These are phyloP conservation scores for Zaprionus tsacasi DNA, from an alignment of 1,140 invertebrate genomes.

Conservation along the genomic window DNA sequence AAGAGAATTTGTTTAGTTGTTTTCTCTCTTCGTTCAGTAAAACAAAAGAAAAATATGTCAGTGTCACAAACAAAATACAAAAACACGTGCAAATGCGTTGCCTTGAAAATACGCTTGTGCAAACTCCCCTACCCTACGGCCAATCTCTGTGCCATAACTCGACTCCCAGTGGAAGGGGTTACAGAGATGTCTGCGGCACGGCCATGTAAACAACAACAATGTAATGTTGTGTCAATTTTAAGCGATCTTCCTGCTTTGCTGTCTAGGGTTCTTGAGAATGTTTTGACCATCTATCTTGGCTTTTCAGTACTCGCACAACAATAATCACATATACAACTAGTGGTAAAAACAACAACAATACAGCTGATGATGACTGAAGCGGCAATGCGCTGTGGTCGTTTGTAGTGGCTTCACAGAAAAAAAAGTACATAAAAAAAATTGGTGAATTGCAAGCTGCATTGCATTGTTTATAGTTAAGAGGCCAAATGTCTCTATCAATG, in stretches of 20 bases:
- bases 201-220: slow-evolving; percentile 49
- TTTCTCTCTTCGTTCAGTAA: slow-evolving; percentile 2
- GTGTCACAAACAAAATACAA: slow-evolving; percentile 12
- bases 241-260: neutral
- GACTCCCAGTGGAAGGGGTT: slow-evolving; percentile 3
- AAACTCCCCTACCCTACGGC: slow-evolving; percentile 12
- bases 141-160: neutral
- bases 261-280: neutral
- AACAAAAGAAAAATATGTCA: slow-evolving; percentile 17
- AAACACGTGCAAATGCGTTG: slow-evolving; percentile 57
- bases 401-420: slow-evolving; percentile 36
- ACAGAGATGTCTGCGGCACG: slow-evolving; percentile 4
- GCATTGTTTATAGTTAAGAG: slow-evolving; percentile 24
- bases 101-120: slow-evolving; percentile 38
- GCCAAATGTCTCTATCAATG: slow-evolving; percentile 14
- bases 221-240: neutral
- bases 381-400: neutral
- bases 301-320: slow-evolving; percentile 1
- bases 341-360: slow-evolving; percentile 29
- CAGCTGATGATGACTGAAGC: slow-evolving; percentile 25
- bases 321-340: slow-evolving; percentile 15
- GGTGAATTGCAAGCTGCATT: slow-evolving; percentile 3
- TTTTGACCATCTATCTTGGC: neutral
- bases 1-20: slow-evolving; percentile 47
- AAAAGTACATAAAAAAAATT: slow-evolving; percentile 39